Evolutionary conservation across 2,888 invertebrate genomes (phyloP), one percentile per base, ranked within the genome.

Genomic region (Leptinotarsa peninsularis): DNA sequence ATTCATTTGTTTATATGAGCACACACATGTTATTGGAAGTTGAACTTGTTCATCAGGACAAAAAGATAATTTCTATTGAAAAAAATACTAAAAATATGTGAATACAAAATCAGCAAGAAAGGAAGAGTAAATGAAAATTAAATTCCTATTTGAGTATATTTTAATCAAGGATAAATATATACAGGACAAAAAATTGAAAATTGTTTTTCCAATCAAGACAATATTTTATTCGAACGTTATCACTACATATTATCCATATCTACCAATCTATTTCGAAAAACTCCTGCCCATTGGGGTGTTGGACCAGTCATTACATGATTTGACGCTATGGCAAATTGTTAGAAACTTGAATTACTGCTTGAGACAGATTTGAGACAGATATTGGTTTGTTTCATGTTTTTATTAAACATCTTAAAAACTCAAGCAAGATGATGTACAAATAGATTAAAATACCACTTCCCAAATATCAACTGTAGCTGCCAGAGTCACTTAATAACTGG

Each of bases 171-270:
- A 69, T 83, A 83, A 84, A 49, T 86, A 82, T 85, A 81, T 84
- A 85, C 82, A 85, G 82, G 80, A 80, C 80, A 82, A 70, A 81
- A 82, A 82, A 84, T 86, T 86, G 86, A 86, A 86, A 86, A 87
- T 86, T 86, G 86, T 86, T 85, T 81, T 80, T 81, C 76, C 77
- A 76, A 78, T 73, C 77, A 73, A 73, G 56, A 70, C 49, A 70
- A 78, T 82, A 79, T 81, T 80, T 81, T 78, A 77, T 82, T 76
- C 79, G 77, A 80, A 81, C 82, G 81, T 81, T 80, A 83, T 84
- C 81, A 81, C 83, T 84, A 84, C 83, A 85, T 80, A 78, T 82
- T 83, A 83, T 83, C 84, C 84, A 84, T 83, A 83, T 85, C 85
- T 86, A 86, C 84, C 85, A 84, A 82, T 81, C 81, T 79, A 82